phyloP scores from a whole-genome alignment of 1,140 invertebrate genomes.

The Oedothorax gibbosus region DNA sequence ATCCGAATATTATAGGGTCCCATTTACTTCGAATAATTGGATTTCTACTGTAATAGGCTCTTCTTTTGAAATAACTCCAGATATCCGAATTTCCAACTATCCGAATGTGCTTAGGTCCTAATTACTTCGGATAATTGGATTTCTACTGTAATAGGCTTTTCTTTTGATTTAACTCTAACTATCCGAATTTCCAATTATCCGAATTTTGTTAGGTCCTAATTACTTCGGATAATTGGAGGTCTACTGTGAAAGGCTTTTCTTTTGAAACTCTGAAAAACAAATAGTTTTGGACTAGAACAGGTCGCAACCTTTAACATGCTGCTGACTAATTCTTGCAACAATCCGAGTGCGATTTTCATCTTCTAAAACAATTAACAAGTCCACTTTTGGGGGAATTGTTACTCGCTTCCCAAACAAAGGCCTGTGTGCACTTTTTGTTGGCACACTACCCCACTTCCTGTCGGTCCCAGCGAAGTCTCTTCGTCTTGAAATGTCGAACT shows the following conservation, averaged over 20 bases:
- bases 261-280: constrained; percentile 16
- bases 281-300: constrained; percentile 32
- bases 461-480: neutral
- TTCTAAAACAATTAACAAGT: constrained; percentile 33
- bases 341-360: constrained; percentile 22
- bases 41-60: too few species aligned
- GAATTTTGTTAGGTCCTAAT: too few species aligned
- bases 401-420: constrained; percentile 39
- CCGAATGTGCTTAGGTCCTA: too few species aligned
- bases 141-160: too few species aligned
- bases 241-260: neutral
- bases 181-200: too few species aligned
- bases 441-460: constrained; percentile 53
- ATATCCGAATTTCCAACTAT: too few species aligned
- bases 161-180: too few species aligned
- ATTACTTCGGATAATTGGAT: too few species aligned
- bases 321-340: constrained; percentile 1
- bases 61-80: too few species aligned
- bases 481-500: constrained; percentile 30
- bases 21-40: too few species aligned
- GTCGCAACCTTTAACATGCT: constrained; percentile 34
- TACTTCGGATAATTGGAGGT: too few species aligned
- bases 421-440: constrained; percentile 7
- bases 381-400: constrained; percentile 19
- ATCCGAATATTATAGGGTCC: too few species aligned